Evolutionary conservation across 2,797 vertebrate genomes (phyloP).

Genomic region (Chelon auratus): DNA sequence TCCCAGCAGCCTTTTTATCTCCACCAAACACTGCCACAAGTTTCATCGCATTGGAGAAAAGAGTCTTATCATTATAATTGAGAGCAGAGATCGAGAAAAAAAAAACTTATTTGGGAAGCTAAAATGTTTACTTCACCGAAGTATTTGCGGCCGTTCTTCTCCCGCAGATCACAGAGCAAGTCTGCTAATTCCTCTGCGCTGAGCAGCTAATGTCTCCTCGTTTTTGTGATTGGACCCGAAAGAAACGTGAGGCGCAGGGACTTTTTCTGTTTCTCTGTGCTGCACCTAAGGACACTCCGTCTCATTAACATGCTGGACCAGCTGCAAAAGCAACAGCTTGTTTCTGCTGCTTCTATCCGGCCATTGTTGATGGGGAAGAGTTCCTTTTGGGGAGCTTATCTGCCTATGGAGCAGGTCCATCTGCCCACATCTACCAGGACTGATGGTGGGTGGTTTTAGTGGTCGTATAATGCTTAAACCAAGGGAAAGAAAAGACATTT

Average conservation of each 20-base stretch:
- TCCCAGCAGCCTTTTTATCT: slow-evolving; percentile 45
- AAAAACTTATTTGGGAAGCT: slow-evolving; percentile 12
- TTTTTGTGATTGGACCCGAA: neutral
- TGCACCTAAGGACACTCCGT: slow-evolving; percentile 9
- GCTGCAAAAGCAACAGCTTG: slow-evolving; percentile 30
- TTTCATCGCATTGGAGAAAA: slow-evolving; percentile 35
- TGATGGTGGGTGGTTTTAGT: slow-evolving; percentile 1
- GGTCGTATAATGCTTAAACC: slow-evolving; percentile 6
- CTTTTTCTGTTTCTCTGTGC: slow-evolving; percentile 7
- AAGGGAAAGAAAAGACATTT: slow-evolving; percentile 13
- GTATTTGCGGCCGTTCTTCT: neutral
- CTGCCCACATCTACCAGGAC: slow-evolving; percentile 54
- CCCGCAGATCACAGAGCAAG: neutral
- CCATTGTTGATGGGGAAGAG: slow-evolving; percentile 70
- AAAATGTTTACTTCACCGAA: slow-evolving; percentile 38
- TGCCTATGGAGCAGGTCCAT: slow-evolving; percentile 67
- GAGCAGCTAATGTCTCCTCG: neutral
- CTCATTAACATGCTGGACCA: slow-evolving; percentile 14
- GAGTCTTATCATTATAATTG: slow-evolving; percentile 43
- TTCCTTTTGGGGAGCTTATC: slow-evolving; percentile 66
- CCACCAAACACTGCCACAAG: slow-evolving; percentile 26
- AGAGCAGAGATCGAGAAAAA: slow-evolving; percentile 58
- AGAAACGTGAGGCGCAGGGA: neutral
- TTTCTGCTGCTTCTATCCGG: slow-evolving; percentile 50
- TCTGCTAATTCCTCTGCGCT: neutral